A percentile compares a stretch with the other conserved stretches of the same genome.
Conservation (phyloP, 1,140 invertebrate genomes). For the Drosophila repleta region DNA sequence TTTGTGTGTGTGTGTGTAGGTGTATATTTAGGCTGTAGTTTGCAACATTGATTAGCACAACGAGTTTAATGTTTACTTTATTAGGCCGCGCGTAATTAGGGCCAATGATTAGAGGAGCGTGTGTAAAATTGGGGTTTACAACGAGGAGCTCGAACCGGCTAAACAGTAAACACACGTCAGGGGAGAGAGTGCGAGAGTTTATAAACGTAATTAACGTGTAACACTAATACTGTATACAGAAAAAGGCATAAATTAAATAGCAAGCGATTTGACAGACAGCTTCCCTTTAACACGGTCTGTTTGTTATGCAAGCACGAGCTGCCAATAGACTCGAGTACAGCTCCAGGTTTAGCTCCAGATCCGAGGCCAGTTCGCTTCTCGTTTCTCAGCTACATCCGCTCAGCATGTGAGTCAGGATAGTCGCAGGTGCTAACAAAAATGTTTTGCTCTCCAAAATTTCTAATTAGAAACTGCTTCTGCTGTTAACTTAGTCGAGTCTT, state of each 20-base stretch:
- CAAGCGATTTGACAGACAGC: constrained; percentile 64
- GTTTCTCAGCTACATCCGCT: neutral
- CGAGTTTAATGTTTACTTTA: constrained; percentile 79
- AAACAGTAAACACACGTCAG: constrained; percentile 46
- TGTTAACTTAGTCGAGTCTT: constrained; percentile 73
- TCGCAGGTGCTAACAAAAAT: constrained; percentile 46
- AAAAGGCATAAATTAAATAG: constrained; percentile 72
- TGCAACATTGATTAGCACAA: constrained; percentile 76
- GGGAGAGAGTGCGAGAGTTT: neutral
- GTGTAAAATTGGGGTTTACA: constrained; percentile 13
- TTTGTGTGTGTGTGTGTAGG: constrained; percentile 16
- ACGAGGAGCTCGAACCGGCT: constrained; percentile 17
- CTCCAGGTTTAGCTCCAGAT: constrained; percentile 3
- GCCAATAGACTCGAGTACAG: constrained; percentile 41
- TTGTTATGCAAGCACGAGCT: constrained; percentile 77
- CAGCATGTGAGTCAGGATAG: neutral
- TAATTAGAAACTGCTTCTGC: constrained; percentile 79
- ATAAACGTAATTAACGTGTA: constrained; percentile 77
- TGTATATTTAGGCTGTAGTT: constrained; percentile 51
- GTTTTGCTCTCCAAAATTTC: constrained; percentile 64
- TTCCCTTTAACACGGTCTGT: constrained; percentile 49
- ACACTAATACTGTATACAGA: constrained; percentile 55
- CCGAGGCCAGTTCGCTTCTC: neutral
- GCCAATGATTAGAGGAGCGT: constrained; percentile 43
- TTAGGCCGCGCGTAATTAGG: constrained; percentile 76